Evolutionary conservation across 2,888 invertebrate genomes (phyloP), one percentile per base, ranked within the genome.

Genomic region (Thumatha senex): DNA sequence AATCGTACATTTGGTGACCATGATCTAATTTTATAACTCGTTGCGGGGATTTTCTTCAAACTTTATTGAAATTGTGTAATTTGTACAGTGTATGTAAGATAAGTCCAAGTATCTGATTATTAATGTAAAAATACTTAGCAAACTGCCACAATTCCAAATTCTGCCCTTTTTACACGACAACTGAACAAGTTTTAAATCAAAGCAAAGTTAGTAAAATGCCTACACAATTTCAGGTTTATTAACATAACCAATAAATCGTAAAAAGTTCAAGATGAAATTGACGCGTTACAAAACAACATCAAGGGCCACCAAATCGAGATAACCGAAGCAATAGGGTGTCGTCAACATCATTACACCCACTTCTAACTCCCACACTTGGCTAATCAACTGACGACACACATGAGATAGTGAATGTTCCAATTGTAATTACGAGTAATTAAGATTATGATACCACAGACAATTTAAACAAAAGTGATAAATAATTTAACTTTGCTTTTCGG

Each of bases 261-360:
- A 35, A 43, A 48, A 39, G 4, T 24, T n/a, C 43, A 24, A 39
- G 14, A 55, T 52, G 9, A 59, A 58, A 46, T 54, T 47, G 45
- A 18, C 46, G 40, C 38, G 10, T 59, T 64, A 40, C 57, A 31
- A 10, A 18, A 49, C 40, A 66, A 66, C 31, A 51, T 48, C 56
- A 55, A 63, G 67, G 67, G 65, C 64, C 57, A 45, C 8, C n/a
- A n/a, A n/a, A n/a, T 46, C 40, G 42, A 47, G 46, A 54, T 47
- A 58, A 63, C 53, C 44, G 38, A 55, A 46, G 49, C 46, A 59
- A 38, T 49, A 48, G 63, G 61, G 59, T 65, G 64, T 56, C 62
- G 68, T 63, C 66, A 69, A 68, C 70, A 65, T 59, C 68, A 56
- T 61, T 47, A 58, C 70, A 56, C 76, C 78, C 67, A 77, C 78